Percentiles rank a stretch among this genome's conserved stretches.
Evolutionary conservation across 2,888 invertebrate species (phyloP).

Genomic region (Calephelis perditalis): DNA sequence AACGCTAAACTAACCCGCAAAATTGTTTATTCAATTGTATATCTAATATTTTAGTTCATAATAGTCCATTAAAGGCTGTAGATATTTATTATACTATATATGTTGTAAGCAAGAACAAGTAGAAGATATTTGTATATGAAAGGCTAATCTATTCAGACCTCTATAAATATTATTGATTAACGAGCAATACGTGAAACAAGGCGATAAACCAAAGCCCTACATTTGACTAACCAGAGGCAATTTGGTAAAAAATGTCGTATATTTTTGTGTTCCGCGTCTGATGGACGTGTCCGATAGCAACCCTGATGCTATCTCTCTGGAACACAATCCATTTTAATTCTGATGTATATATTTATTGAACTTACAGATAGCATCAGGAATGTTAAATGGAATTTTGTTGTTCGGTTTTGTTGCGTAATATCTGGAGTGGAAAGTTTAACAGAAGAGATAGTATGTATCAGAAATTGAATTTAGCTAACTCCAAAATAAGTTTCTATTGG

Average conservation of each 20-base stretch:
- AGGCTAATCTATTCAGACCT: no score
- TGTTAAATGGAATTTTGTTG: constrained; percentile 3
- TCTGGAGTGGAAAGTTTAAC: no score
- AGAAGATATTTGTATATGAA: no score
- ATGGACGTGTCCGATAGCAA: constrained; percentile 2
- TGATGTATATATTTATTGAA: constrained; percentile 1
- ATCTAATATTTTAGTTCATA: no score
- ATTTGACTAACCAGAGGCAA: not conserved
- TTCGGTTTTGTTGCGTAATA: not conserved
- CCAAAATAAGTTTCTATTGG: no score
- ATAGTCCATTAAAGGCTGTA: no score
- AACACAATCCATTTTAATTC: constrained; percentile 6
- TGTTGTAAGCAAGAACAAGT: no score
- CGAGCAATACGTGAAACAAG: not conserved
- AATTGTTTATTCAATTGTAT: no score
- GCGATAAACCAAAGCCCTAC: not conserved
- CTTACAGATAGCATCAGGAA: not conserved
- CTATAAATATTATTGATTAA: not conserved
- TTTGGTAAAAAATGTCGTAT: constrained; percentile 3
- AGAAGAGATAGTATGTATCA: no score
- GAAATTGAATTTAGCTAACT: no score
- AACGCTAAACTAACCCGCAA: no score
- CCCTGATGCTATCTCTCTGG: constrained; percentile 5
- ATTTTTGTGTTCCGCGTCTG: constrained; percentile 4
- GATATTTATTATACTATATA: no score